Evolutionary conservation across 2,797 vertebrate species (phyloP).

Genomic region (Peromyscus eremicus): DNA sequence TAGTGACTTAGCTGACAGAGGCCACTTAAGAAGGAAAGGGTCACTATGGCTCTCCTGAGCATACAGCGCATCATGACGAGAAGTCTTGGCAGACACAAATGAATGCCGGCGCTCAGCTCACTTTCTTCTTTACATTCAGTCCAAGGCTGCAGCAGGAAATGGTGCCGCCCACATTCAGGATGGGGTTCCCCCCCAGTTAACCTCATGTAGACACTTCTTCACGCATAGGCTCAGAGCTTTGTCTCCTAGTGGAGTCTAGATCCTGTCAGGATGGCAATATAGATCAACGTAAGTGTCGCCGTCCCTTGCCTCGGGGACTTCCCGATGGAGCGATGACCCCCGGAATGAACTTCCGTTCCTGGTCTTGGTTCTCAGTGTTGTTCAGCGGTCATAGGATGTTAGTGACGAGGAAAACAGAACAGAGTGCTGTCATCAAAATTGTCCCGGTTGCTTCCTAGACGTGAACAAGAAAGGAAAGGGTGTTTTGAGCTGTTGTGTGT

Average conservation of each 20-base stretch:
- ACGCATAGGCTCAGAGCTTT: neutral
- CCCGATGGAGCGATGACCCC: neutral
- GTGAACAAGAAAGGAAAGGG: neutral
- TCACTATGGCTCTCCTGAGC: neutral
- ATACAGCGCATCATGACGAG: neutral
- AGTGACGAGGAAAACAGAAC: neutral
- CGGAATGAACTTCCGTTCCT: neutral
- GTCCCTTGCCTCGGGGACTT: neutral
- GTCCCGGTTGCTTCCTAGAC: neutral
- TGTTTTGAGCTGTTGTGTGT: neutral
- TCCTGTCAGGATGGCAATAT: neutral
- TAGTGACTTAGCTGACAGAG: neutral
- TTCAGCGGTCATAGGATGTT: neutral
- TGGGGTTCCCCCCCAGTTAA: neutral
- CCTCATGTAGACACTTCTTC: neutral
- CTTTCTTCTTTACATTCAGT: neutral
- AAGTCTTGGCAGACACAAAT: neutral
- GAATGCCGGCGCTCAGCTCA: neutral
- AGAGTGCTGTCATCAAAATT: no score
- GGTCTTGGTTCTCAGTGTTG: neutral
- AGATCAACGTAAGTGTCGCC: neutral
- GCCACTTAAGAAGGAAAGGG: neutral
- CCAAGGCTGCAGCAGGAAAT: neutral
- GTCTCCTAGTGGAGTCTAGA: neutral
- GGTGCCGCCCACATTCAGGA: neutral